Percentiles rank a stretch among this genome's conserved stretches.
These are phyloP conservation scores for Daboia siamensis DNA, from an alignment of 2,113 vertebrate genomes.

Conservation along the genomic window DNA sequence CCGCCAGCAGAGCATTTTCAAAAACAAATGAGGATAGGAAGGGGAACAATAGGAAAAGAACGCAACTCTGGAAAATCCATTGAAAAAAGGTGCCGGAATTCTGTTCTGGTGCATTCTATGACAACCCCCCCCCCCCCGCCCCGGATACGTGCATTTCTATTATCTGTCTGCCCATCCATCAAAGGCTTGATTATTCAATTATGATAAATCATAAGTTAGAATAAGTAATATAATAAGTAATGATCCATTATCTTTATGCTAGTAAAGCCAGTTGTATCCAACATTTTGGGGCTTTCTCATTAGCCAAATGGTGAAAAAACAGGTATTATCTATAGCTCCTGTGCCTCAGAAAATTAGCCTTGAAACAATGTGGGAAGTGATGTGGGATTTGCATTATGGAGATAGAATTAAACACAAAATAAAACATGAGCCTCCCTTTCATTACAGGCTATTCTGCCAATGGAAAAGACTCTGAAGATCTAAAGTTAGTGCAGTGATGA, in stretches of 20 bases:
- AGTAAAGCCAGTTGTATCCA: too few relatives aligned
- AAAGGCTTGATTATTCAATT: background rate
- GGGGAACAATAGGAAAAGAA: too few relatives aligned
- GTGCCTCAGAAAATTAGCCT: background rate
- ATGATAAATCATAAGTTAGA: background rate
- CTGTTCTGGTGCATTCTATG: too few relatives aligned
- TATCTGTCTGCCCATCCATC: background rate
- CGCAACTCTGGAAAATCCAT: too few relatives aligned
- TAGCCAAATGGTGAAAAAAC: background rate
- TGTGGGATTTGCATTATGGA: background rate
- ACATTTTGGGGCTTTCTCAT: too few relatives aligned
- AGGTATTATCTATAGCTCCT: too few relatives aligned
- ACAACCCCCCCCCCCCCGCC: too few relatives aligned
- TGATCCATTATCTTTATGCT: background rate
- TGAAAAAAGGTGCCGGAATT: too few relatives aligned
- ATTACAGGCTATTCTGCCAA: background rate
- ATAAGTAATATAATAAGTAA: background rate
- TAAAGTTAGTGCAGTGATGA: background rate
- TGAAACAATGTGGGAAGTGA: background rate
- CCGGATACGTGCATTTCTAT: background rate
- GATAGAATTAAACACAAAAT: background rate
- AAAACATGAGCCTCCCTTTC: background rate
- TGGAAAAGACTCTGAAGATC: background rate
- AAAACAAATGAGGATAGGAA: too few relatives aligned
- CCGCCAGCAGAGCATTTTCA: too few relatives aligned